Evolutionary conservation across 2,888 invertebrate genomes (phyloP).

Genomic region (Tinea semifulvella): DNA sequence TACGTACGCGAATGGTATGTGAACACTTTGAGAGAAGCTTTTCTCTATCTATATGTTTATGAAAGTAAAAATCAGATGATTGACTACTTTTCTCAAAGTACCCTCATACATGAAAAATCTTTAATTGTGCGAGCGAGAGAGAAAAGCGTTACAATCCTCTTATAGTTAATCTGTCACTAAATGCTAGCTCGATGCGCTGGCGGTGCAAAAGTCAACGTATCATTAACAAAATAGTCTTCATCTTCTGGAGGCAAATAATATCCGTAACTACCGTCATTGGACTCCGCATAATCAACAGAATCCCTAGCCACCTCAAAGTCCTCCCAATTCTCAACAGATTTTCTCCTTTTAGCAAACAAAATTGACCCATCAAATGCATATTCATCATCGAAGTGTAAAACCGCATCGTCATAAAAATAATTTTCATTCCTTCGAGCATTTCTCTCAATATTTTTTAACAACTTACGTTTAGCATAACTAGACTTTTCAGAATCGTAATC

Average conservation of each 20-base stretch:
- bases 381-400: constrained; percentile 56
- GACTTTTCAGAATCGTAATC: constrained; percentile 59
- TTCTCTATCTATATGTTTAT: too few relatives aligned
- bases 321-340: constrained; percentile 53
- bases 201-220: constrained; percentile 53
- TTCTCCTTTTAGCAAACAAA: constrained; percentile 55
- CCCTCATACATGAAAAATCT: too few relatives aligned
- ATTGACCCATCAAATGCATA: constrained; percentile 59
- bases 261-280: constrained; percentile 56
- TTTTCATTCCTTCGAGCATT: constrained; percentile 47
- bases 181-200: constrained; percentile 60
- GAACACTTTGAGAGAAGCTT: too few relatives aligned
- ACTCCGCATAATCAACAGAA: too few relatives aligned
- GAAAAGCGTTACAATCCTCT: too few relatives aligned
- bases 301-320: constrained; percentile 41
- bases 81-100: too few relatives aligned
- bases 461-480: constrained; percentile 53
- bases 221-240: constrained; percentile 50
- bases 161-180: constrained; percentile 26
- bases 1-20: too few relatives aligned
- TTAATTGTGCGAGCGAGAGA: too few relatives aligned
- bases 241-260: constrained; percentile 55
- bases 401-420: constrained; percentile 60
- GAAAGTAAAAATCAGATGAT: too few relatives aligned
- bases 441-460: constrained; percentile 55